Evolutionary conservation across 2,113 vertebrate genomes (phyloP).

Genomic region (Drymodes brunneopygia): DNA sequence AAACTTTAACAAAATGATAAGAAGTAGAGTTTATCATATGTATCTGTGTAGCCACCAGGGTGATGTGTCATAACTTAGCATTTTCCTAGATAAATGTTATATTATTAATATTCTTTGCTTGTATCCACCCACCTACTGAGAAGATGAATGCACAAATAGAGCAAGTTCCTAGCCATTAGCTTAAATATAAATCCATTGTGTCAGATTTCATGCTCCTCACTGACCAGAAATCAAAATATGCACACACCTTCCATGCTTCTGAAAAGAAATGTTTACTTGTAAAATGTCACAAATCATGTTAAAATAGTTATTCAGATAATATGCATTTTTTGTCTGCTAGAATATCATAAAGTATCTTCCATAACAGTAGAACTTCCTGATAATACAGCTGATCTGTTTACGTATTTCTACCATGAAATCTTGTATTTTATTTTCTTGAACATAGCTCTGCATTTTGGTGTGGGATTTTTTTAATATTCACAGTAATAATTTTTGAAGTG

Average conservation of each 20-base stretch:
- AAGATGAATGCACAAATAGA: background rate
- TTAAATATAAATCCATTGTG: constrained; percentile 32
- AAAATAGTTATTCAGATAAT: background rate
- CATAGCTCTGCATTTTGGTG: background rate
- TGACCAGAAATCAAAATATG: background rate
- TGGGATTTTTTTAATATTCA: background rate
- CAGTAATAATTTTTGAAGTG: background rate
- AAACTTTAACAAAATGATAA: background rate
- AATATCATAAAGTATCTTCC: background rate
- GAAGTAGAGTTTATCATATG: background rate
- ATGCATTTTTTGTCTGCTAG: background rate
- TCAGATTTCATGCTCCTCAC: background rate
- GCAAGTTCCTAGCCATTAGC: background rate
- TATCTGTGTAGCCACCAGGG: background rate
- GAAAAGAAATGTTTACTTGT: background rate
- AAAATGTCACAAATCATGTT: background rate
- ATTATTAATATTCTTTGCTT: background rate
- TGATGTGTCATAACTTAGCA: background rate
- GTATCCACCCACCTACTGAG: background rate
- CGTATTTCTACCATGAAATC: background rate
- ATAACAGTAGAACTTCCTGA: background rate
- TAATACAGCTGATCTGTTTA: background rate
- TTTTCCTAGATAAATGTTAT: background rate
- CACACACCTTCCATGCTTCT: background rate
- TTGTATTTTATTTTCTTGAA: background rate